Base-by-base conservation (phyloP, 2,888 invertebrate species). In the Lymantria monacha region DNA sequence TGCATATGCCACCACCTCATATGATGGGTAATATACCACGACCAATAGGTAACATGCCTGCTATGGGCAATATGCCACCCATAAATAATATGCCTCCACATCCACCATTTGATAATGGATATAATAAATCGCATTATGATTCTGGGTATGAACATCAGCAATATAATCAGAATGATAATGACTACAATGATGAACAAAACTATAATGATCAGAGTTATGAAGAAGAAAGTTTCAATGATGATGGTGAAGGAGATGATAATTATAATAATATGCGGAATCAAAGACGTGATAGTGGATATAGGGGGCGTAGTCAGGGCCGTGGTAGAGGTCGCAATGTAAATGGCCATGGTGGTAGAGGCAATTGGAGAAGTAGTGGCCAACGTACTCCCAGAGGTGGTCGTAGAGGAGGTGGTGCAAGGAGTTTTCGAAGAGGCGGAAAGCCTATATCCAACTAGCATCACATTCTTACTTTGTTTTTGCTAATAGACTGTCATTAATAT, bases 371-470 rank as follows among this genome's bases (percentile, higher is more conserved):
- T 1, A 72, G 70, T 42, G 61, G 71, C 7, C 82, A 88, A 9
- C 84, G 88, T 9, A 64, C 79, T 0, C 72, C 83, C 7, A 78
- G 89, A 66, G 67, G 69, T 0, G 73, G 70, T 43, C 75, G 88
- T 9, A 69, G 85, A 11, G 81, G 85, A 11, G 75, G 83, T n/a
- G 80, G 83, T 1, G 59, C 71, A 36, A 73, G 89, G 57, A 71
- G 69, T 61, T 92, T 86, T 65, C 80, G 92, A 60, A 79, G 91
- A 69, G 91, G 91, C 40, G 80, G 83, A 37, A 87, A 85, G 66
- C 70, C 80, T 53, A 72, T 81, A 50, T 70, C 85, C 57, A 90
- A 87, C 71, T 88, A 87, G 74, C 65, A 64, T 14, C 59, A 42
- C n/a, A 7, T 9, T 38, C 65, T 56, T 15, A 49, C 46, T 53